Evolutionary conservation across 2,888 invertebrate species (phyloP), one percentile per base, ranked within the genome.

Genomic region (Drosophila vallismaia): DNA sequence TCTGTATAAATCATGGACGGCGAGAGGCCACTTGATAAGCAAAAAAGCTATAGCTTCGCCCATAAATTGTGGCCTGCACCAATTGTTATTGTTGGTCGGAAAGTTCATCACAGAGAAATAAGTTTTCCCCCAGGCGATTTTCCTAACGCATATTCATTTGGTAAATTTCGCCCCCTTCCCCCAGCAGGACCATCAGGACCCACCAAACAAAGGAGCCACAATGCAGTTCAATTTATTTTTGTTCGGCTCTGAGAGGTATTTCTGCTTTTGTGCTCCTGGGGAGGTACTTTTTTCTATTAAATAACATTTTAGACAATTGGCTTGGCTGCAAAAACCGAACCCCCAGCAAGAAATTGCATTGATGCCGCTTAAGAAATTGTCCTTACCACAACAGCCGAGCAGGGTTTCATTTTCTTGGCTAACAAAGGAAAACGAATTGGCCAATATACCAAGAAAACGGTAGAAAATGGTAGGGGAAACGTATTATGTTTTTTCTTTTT

Each of bases 291-390:
- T 44, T 80, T 79, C 77, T 70, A 81, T 86, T 77, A 81, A 82
- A 82, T 74, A 79, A 71, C 68, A 87, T 71, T 82, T 82, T 76
- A 76, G 82, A 79, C 82, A 87, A 81, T 84, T 80, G 85, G 63
- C 57, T 71, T 46, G 54, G 36, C 49, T 26, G 54, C 50, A 52
- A 24, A 54, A 51, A 53, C 12, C 62, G 31, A 28, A 24, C 9
- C 24, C 55, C 58, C 26, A 31, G 77, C 71, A 49, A 70, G 51
- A 42, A 72, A 57, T 49, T 38, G 52, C 63, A 57, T 66, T 51
- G 74, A 60, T 73, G 49, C 29, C 52, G 71, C 55, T 60, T 75
- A 68, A 68, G 73, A 57, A 78, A 67, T 57, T 71, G 77, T 60
- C 79, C 60, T 59, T 68, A 48, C 73, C 55, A 49, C 68, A 55